A percentile compares a stretch with the other conserved stretches of the same genome.
Conservation (phyloP, 2,797 vertebrate species). For the Falco cherrug region DNA sequence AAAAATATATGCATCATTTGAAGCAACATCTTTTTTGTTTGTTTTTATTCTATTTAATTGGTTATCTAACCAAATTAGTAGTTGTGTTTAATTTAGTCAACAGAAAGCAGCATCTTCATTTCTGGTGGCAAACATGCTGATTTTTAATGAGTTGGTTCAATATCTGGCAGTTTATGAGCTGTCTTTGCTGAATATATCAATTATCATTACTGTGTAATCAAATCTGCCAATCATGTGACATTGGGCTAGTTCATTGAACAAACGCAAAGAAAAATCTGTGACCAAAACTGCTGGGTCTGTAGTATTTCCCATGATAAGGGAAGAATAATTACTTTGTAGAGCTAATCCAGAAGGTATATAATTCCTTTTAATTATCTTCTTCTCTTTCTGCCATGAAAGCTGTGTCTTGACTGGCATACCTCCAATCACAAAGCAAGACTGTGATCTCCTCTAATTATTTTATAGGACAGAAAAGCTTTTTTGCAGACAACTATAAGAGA, state of each 20-base stretch:
- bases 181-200: neutral
- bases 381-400: neutral
- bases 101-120: neutral
- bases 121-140: neutral
- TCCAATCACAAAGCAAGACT: neutral
- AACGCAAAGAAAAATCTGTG: neutral
- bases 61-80: neutral
- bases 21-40: neutral
- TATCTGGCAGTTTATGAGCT: neutral
- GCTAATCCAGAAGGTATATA: neutral
- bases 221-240: neutral
- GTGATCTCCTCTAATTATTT: neutral
- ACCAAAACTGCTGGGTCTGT: neutral
- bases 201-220: neutral
- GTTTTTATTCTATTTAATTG: neutral
- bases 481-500: neutral
- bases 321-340: neutral
- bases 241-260: neutral
- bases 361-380: neutral
- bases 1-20: neutral
- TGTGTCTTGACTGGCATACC: neutral
- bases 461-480: neutral
- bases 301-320: neutral
- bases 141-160: constrained; percentile 18
- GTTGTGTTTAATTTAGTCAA: neutral